Conservation (phyloP, 2,888 invertebrate genomes). For the Protonemura montana region DNA sequence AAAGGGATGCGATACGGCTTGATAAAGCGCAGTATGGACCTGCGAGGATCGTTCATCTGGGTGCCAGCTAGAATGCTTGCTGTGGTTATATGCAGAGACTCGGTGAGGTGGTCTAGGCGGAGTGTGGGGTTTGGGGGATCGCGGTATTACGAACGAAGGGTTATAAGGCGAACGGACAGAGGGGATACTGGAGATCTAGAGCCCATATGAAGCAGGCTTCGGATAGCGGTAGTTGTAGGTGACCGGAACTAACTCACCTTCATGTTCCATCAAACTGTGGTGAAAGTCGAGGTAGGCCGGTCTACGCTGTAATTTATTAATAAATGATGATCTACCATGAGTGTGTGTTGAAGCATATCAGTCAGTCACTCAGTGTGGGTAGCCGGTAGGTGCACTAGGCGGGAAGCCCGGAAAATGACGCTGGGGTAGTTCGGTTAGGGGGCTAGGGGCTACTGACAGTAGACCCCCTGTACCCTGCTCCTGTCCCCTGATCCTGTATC, state of each 20-base stretch:
- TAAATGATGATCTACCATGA: constrained; percentile 20
- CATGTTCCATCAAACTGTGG: constrained; percentile 12
- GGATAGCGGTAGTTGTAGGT: background rate
- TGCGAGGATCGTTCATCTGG: background rate
- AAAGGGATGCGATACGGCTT: background rate
- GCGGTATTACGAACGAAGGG: too few species aligned
- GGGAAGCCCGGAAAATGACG: background rate
- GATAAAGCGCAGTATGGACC: background rate
- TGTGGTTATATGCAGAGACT: background rate
- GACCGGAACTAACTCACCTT: constrained; percentile 4
- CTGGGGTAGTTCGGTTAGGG: background rate
- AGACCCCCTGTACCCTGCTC: background rate
- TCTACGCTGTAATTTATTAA: constrained; percentile 17
- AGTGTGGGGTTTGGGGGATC: background rate
- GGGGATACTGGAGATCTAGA: background rate
- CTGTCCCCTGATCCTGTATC: background rate
- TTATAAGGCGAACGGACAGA: background rate
- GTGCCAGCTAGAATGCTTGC: background rate
- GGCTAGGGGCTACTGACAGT: background rate
- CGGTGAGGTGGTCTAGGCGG: background rate
- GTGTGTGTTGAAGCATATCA: constrained; percentile 9
- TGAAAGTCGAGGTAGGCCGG: background rate
- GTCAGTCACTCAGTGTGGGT: background rate
- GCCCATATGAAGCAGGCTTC: background rate
- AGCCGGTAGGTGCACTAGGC: background rate